Conservation (phyloP, 2,888 invertebrate genomes). For the Meiosimyza decipiens region DNA sequence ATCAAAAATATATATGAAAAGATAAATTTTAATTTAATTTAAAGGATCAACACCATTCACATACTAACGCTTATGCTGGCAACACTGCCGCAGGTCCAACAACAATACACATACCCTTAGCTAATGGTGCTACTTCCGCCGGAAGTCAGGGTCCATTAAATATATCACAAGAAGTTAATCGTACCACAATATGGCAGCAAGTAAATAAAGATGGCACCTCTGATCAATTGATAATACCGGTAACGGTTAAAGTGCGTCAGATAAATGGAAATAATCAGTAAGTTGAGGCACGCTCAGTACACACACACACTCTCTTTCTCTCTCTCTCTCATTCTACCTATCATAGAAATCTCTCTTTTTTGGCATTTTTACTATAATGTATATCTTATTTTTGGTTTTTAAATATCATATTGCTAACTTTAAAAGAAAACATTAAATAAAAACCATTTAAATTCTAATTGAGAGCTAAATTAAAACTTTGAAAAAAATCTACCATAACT, state of each 20-base stretch:
- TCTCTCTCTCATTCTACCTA: background rate
- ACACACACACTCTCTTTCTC: background rate
- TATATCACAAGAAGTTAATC: constrained; percentile 93
- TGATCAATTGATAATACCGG: constrained; percentile 62
- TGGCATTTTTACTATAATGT: background rate
- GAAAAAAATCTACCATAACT: too few relatives aligned
- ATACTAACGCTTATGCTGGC: constrained; percentile 59
- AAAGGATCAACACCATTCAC: constrained; percentile 57
- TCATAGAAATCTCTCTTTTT: background rate
- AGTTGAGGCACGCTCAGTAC: constrained; percentile 50
- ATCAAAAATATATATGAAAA: constrained; percentile 41
- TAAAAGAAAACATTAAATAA: too few relatives aligned
- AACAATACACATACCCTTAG: constrained; percentile 75
- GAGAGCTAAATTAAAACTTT: too few relatives aligned
- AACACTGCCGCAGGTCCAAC: constrained; percentile 52
- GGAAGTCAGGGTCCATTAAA: constrained; percentile 80
- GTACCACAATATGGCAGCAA: constrained; percentile 94
- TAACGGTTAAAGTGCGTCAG: constrained; percentile 63
- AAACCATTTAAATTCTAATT: too few relatives aligned
- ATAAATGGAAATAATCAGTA: constrained; percentile 65
- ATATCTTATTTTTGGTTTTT: too few relatives aligned
- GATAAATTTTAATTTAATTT: constrained; percentile 48
- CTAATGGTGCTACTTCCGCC: constrained; percentile 80
- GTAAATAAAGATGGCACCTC: constrained; percentile 74
- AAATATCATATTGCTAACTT: too few relatives aligned